Evolutionary conservation across 2,888 invertebrate species (phyloP).

Genomic region (Metacarcinus magister): DNA sequence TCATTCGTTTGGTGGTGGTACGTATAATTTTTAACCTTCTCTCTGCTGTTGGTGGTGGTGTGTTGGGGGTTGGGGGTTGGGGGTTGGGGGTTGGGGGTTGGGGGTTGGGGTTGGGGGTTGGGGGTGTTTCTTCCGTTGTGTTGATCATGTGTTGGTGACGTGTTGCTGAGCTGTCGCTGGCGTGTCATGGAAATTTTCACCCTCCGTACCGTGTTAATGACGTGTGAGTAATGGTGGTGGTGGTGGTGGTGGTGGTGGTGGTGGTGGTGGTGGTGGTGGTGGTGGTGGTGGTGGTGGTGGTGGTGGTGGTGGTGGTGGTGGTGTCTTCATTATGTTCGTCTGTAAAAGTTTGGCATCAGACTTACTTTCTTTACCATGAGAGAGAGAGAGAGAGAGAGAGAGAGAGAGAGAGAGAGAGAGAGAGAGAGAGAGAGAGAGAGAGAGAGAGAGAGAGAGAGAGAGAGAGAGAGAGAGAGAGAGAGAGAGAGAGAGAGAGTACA

Average conservation of each 20-base stretch:
- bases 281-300: too few relatives aligned
- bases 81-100: too few relatives aligned
- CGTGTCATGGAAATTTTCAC: not conserved
- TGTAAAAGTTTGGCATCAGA: too few relatives aligned
- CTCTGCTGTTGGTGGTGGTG: too few relatives aligned
- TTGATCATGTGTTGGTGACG: not conserved
- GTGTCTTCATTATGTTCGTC: too few relatives aligned
- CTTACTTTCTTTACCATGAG: too few relatives aligned
- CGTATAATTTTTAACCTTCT: not conserved
- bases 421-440: not conserved
- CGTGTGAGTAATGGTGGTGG: not conserved
- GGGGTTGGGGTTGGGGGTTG: too few relatives aligned
- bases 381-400: conserved; percentile 26
- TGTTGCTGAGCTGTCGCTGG: conserved; percentile 19
- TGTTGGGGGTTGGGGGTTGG: too few relatives aligned
- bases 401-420: conserved; percentile 26
- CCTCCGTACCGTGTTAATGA: not conserved
- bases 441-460: not conserved
- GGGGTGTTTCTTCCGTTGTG: not conserved
- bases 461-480: conserved; percentile 39
- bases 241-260: too few relatives aligned
- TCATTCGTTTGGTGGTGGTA: not conserved
- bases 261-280: too few relatives aligned
- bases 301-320: too few relatives aligned
- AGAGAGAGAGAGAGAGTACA: not conserved